Evolutionary conservation across 2,888 invertebrate genomes (phyloP), one percentile per base, ranked within the genome.

Genomic region (Tupiocoris notatus): DNA sequence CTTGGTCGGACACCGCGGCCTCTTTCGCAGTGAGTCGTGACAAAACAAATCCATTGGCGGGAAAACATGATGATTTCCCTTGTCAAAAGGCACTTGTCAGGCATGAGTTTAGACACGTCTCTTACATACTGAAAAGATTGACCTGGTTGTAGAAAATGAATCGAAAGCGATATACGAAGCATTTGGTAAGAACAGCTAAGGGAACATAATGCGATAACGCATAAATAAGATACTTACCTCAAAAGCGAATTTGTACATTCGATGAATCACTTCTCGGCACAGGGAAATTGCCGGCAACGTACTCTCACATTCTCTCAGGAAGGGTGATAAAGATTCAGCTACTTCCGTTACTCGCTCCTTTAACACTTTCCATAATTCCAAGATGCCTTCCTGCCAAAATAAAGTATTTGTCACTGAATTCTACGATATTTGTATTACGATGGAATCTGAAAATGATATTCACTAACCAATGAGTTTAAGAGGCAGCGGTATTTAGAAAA

Each of bases 41-140:
- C 95, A 84, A 96, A 96, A 76, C 88, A 87, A 93, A 96, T 95
- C 96, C 96, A 96, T 83, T 92, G 89, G 81, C 88, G 87, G 9
- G 92, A 91, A 83, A 93, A 92, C 56, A 62, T 39, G 16, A 73
- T 24, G 6, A 39, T 63, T 23, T 73, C 73, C n/a, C 39, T n/a
- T 18, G 63, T 62, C 3, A 73, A 24, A 16, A 25, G 12, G 21
- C 21, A 17, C 17, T 63, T 63, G 22, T 73, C 63, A n/a, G 73
- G 73, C n/a, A 61, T 17, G 21, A 73, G 63, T 39, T 73, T 73
- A 9, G 24, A 39, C n/a, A 73, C 62, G 3, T 73, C 73, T 54
- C 24, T 56, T 16, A 73, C 73, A 21, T 63, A 73, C 73, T 73
- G 56, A 12, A 62, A 73, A 25, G n/a, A 20, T 59, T n/a, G 59